Evolutionary conservation across 1,140 invertebrate genomes (phyloP).

Genomic region (Drosophila murphyi): DNA sequence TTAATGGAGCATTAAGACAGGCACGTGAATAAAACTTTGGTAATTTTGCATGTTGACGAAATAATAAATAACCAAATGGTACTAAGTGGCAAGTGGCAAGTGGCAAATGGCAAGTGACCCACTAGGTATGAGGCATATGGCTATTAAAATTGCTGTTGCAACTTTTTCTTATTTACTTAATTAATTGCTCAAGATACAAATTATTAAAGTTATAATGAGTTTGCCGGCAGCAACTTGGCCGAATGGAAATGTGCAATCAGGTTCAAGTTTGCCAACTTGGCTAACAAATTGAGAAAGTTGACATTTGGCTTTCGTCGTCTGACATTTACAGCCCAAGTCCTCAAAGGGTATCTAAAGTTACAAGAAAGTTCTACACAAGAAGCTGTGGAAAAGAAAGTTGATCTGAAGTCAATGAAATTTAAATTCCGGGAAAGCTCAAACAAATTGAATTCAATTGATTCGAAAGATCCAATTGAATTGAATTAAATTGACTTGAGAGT

Average conservation of each 20-base stretch:
- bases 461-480: too few relatives aligned
- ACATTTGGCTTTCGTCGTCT: conserved; percentile 6
- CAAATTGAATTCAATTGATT: neutral
- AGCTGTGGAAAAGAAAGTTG: neutral
- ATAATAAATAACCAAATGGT: conserved; percentile 25
- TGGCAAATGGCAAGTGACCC: conserved; percentile 8
- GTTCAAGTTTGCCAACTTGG: conserved; percentile 26
- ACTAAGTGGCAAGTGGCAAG: conserved; percentile 21
- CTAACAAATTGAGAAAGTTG: conserved; percentile 33
- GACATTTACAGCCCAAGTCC: neutral
- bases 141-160: conserved; percentile 37
- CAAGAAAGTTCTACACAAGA: neutral
- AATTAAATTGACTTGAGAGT: neutral
- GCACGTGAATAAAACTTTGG: conserved; percentile 11
- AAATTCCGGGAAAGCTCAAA: neutral
- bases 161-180: conserved; percentile 50
- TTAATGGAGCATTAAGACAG: too few relatives aligned
- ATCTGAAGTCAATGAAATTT: too few relatives aligned
- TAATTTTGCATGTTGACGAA: conserved; percentile 28
- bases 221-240: conserved; percentile 14
- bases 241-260: conserved; percentile 24
- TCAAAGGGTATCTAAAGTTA: neutral
- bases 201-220: conserved; percentile 57
- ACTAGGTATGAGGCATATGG: neutral
- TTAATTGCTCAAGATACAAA: conserved; percentile 56